Base-by-base conservation (phyloP, 2,888 invertebrate genomes). In the Drosophila eohydei region DNA sequence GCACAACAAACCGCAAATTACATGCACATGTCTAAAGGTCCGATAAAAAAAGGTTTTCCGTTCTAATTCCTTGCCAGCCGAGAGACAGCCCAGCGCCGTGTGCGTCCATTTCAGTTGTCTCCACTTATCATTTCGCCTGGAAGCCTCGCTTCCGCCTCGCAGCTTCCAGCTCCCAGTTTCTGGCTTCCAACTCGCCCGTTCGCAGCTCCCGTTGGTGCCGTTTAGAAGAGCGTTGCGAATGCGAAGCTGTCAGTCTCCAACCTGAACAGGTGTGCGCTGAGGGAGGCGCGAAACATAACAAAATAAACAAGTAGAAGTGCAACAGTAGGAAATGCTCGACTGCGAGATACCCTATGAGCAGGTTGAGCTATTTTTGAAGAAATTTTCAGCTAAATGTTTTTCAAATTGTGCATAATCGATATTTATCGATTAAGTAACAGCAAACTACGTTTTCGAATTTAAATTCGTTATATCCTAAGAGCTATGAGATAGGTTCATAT, bases 1-100 rank as follows among this genome's bases (percentile, higher is more conserved):
- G n/a, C 30, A 4, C 16, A 51, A 54, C 58, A 74, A 88, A 85
- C 89, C 89, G 51, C 85, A 85, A 85, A 85, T 85, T 71, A 82
- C 83, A 58, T 28, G 80, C 89, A 87, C 70, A 80, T 85, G 84
- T 70, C 80, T 58, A 79, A 78, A 51, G 32, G 34, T 12, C 7
- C 28, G 41, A 52, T 4, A 40, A 44, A 52, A 34, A 38, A 52
- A 58, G 51, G 62, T 77, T 70, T 32, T 38, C 64, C 46, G 62
- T 62, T 83, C 58, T 78, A 78, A 78, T 74, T 83, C 60, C 40
- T 16, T 11, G 38, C 40, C 28, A 40, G 28, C 28, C n/a, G 26
- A n/a, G 21, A 14, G 51, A 41, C 16, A 16, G 34, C n/a, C 16
- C 43, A 60, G 34, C 44, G 30, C n/a, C 16, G 34, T 44, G 50